These are phyloP conservation scores for Aphyosemion australe DNA, from an alignment of 2,113 vertebrate species.

Conservation along the genomic window DNA sequence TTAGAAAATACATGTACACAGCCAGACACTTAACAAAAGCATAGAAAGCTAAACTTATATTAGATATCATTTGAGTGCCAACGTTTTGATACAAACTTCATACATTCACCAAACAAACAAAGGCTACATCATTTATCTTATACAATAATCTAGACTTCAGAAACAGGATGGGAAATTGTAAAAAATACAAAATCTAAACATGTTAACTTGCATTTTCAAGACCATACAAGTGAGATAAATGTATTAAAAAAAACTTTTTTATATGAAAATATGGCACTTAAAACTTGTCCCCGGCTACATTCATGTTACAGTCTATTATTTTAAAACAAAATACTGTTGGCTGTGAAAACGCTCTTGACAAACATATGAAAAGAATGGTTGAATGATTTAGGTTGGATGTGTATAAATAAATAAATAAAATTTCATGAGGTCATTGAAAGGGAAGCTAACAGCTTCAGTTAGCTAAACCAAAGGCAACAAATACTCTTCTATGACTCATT, in stretches of 20 bases:
- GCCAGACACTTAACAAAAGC: conserved; percentile 16
- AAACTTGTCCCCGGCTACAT: conserved; percentile 61
- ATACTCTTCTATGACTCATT: too few species aligned
- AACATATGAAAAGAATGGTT: not conserved
- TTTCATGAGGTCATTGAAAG: not conserved
- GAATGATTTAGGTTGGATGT: not conserved
- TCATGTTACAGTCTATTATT: conserved; percentile 37
- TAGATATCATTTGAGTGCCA: conserved; percentile 42
- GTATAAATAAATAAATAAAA: not conserved
- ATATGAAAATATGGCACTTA: conserved; percentile 61
- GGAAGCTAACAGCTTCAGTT: not conserved
- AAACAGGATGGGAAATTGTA: conserved; percentile 51
- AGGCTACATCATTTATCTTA: conserved; percentile 21
- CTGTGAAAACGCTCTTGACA: not conserved
- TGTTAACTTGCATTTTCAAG: conserved; percentile 30
- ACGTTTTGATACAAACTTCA: conserved; percentile 48
- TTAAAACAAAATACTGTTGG: not conserved
- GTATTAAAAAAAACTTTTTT: conserved; percentile 28
- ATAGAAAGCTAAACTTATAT: conserved; percentile 41
- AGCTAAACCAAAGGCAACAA: not conserved
- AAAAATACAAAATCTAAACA: conserved; percentile 57
- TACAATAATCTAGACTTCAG: conserved; percentile 35
- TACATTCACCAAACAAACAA: conserved; percentile 58
- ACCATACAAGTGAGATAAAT: conserved; percentile 49
- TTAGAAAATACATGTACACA: conserved; percentile 32